A percentile compares a stretch with the other conserved stretches of the same genome.
Evolutionary conservation across 1,140 invertebrate genomes (phyloP).

Genomic region (Hesperophylax magnus): DNA sequence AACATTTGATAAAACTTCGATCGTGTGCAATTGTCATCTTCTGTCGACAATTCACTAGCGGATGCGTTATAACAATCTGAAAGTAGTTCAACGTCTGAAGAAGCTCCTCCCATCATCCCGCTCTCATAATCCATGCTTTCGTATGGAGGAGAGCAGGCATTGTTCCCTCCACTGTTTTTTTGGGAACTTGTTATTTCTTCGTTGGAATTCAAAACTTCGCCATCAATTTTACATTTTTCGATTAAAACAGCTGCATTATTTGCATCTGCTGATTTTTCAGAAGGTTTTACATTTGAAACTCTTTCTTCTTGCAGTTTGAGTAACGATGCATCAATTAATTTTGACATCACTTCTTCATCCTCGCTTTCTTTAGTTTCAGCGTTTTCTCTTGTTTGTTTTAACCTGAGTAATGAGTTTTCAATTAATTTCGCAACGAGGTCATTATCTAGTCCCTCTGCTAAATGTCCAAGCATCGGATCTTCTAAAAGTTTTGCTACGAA

Average conservation of each 20-base stretch:
- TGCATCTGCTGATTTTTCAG: constrained; percentile 42
- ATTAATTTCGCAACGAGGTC: constrained; percentile 73
- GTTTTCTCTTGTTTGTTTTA: constrained; percentile 71
- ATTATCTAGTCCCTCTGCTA: constrained; percentile 73
- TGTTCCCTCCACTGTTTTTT: constrained; percentile 55
- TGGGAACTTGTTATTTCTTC: constrained; percentile 42
- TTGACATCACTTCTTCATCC: constrained; percentile 73
- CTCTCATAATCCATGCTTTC: constrained; percentile 73
- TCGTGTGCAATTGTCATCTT: constrained; percentile 73
- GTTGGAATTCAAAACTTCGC: constrained; percentile 13
- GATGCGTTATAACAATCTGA: constrained; percentile 80
- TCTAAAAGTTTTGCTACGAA: constrained; percentile 73
- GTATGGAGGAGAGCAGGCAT: constrained; percentile 71
- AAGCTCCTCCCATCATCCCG: constrained; percentile 67
- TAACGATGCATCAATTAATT: constrained; percentile 72
- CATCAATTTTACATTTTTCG: constrained; percentile 46
- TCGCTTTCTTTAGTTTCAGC: constrained; percentile 69
- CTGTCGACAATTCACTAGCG: constrained; percentile 73
- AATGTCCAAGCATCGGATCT: constrained; percentile 74
- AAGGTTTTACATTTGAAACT: constrained; percentile 48
- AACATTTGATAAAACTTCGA: constrained; percentile 80
- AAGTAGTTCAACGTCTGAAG: constrained; percentile 69
- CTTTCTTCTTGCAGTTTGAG: constrained; percentile 70
- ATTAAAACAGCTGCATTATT: constrained; percentile 48
- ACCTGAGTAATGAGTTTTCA: constrained; percentile 75